Evolutionary conservation across 2,888 invertebrate species (phyloP).

Genomic region (Teinopalpus imperialis): DNA sequence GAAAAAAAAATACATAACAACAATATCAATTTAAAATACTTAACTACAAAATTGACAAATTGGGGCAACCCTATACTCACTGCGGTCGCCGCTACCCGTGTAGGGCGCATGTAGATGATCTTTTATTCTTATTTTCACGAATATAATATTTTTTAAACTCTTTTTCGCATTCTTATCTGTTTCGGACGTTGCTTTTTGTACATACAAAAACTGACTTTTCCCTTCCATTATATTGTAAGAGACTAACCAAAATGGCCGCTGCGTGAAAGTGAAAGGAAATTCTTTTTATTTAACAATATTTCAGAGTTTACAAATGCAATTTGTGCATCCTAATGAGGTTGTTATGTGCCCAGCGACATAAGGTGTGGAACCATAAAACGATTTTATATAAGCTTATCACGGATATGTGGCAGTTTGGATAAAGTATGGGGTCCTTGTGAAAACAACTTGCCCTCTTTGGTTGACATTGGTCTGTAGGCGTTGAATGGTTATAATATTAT

Average conservation of each 20-base stretch:
- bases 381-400: conserved; percentile 13
- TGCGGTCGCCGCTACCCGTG: conserved; percentile 51
- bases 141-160: conserved; percentile 55
- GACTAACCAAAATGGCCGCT: conserved; percentile 20
- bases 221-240: conserved; percentile 28
- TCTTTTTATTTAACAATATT: conserved; percentile 18
- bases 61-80: conserved; percentile 42
- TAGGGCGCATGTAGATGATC: conserved; percentile 42
- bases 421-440: conserved; percentile 4
- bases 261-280: conserved; percentile 3
- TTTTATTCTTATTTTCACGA: conserved; percentile 50
- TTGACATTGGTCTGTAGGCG: conserved; percentile 7
- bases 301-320: conserved; percentile 22
- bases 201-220: conserved; percentile 29
- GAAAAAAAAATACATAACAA: too few relatives aligned
- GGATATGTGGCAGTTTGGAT: conserved; percentile 3
- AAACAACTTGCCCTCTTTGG: conserved; percentile 18
- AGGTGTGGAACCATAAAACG: conserved; percentile 5
- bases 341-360: background rate
- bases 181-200: conserved; percentile 38
- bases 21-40: too few relatives aligned
- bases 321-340: conserved; percentile 10
- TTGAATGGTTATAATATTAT: conserved; percentile 15
- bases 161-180: conserved; percentile 57
- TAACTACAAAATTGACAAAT: too few relatives aligned